These are phyloP conservation scores for Teleogryllus occipitalis DNA, from an alignment of 1,140 invertebrate species.

Conservation along the genomic window DNA sequence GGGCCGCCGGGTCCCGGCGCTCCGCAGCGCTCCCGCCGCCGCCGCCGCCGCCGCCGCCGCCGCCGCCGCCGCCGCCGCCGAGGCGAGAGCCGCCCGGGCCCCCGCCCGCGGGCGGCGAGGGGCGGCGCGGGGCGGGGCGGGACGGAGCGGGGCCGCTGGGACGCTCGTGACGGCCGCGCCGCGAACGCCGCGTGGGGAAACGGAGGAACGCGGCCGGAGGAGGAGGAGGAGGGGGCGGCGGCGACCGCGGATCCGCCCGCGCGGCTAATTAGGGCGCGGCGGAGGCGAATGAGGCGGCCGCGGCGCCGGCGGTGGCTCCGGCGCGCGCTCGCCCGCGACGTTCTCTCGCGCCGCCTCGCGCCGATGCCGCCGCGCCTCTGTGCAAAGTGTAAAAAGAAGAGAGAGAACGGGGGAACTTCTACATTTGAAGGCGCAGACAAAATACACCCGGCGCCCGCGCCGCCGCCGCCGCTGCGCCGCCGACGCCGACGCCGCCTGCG, in stretches of 20 bases:
- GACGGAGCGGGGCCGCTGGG: not conserved
- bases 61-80: no score
- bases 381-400: slow-evolving; percentile 6
- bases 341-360: no score
- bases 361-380: no score
- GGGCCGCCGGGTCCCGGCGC: slow-evolving; percentile 2
- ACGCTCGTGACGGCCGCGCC: not conserved
- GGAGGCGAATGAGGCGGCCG: no score
- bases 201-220: no score
- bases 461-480: no score
- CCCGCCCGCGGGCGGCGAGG: not conserved
- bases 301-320: no score
- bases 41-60: no score
- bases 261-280: no score
- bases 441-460: not conserved
- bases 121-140: no score
- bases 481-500: slow-evolving; percentile 10
- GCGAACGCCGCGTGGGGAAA: not conserved
- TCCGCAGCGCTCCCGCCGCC: slow-evolving; percentile 12
- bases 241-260: no score
- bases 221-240: not conserved
- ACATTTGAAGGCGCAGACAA: slow-evolving; percentile 13
- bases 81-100: not conserved
- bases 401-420: slow-evolving; percentile 9
- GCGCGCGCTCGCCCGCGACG: no score